Base-by-base conservation (phyloP, 2,797 vertebrate species). In the Micropoecilia bifurca region DNA sequence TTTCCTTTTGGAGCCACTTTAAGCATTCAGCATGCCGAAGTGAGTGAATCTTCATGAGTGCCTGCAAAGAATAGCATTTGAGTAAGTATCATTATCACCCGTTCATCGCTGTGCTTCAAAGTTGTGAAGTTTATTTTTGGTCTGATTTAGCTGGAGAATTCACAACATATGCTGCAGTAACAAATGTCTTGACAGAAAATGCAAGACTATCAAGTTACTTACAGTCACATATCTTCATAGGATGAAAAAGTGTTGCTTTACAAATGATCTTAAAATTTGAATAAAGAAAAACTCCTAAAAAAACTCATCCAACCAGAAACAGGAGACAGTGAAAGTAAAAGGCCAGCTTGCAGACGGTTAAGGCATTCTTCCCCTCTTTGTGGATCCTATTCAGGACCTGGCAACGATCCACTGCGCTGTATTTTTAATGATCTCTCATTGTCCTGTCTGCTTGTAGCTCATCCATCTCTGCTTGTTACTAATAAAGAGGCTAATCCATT, bases 401-500 rank as follows among this genome's bases (percentile, higher is more conserved):
- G 89, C 90, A 90, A 81, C 85, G 76, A 77, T 88, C 93, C 90
- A 85, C 79, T 81, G 74, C 63, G 3, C 63, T 94, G 82, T 83
- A 94, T 95, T 92, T 94, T 95, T 94, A 94, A 95, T 95, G 89
- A 83, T 85, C 81, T 89, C 91, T 91, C 90, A 90, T 93, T 94
- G 90, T 93, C 82, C 79, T 78, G 80, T 87, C 89, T 80, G 85
- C 81, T 91, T 93, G 93, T 93, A 93, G 84, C 88, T 87, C 85
- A 92, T 93, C 92, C 85, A 85, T 93, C 92, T 91, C 88, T 84
- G 75, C 88, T 87, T 85, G 87, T 93, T 87, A 41, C 84, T 88
- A 88, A 92, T 92, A 93, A 90, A 93, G 86, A 85, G 88, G 68
- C 78, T 83, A 80, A 93, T 94, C 81, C 88, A 95, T 95, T 95